These are phyloP conservation scores for Volucella inflata DNA, from an alignment of 2,888 invertebrate species.

Conservation along the genomic window DNA sequence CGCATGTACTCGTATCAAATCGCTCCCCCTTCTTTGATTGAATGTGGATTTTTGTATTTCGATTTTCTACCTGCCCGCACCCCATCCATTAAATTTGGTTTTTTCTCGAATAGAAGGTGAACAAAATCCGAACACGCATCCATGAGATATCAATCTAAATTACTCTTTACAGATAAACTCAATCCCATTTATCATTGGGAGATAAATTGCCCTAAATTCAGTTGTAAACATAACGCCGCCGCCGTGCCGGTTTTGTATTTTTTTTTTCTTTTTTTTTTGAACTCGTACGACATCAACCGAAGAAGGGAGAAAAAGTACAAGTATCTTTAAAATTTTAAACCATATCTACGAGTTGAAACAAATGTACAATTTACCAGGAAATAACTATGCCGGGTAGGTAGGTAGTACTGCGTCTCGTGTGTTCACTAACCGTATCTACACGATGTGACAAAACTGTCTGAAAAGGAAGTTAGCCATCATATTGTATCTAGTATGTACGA, in stretches of 20 bases:
- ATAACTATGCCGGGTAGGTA: too few relatives aligned
- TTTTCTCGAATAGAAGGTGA: conserved; percentile 7
- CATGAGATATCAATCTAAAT: conserved; percentile 71
- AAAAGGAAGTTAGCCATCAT: conserved; percentile 64
- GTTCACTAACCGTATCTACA: not conserved
- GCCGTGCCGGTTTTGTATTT: not conserved
- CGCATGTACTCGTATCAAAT: not conserved
- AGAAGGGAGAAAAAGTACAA: conserved; percentile 1
- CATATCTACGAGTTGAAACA: not conserved
- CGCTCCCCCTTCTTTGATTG: conserved; percentile 7
- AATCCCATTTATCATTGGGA: conserved; percentile 60
- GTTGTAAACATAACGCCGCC: conserved; percentile 21
- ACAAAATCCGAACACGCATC: conserved; percentile 48
- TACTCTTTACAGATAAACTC: conserved; percentile 61
- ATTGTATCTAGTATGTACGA: not conserved
- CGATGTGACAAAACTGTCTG: conserved; percentile 60
- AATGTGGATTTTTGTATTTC: not conserved
- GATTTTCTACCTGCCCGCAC: conserved; percentile 42
- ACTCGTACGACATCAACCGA: too few relatives aligned
- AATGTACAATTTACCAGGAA: too few relatives aligned
- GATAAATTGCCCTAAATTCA: conserved; percentile 55
- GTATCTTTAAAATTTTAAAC: conserved; percentile 36
- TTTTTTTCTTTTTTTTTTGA: too few relatives aligned
- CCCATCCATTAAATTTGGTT: conserved; percentile 38
- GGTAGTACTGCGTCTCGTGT: not conserved